These are phyloP conservation scores for Helarctos malayanus DNA, from an alignment of 2,797 vertebrate species.

Conservation along the genomic window DNA sequence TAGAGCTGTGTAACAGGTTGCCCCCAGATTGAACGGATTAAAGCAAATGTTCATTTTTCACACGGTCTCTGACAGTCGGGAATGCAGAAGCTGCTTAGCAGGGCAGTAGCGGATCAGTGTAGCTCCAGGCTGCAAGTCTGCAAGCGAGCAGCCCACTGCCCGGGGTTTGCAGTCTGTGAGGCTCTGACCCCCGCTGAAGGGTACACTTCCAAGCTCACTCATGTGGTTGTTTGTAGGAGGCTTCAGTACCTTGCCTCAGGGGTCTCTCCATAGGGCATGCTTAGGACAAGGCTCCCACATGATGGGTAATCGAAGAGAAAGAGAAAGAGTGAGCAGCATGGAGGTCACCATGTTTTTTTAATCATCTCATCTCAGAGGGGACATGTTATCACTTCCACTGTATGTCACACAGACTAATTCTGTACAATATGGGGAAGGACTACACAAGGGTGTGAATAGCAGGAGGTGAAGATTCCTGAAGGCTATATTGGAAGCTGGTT, in stretches of 20 bases:
- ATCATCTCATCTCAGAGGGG: background rate
- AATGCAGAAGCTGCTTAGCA: background rate
- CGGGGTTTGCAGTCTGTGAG: too few relatives aligned
- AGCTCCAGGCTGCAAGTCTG: background rate
- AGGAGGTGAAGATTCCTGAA: background rate
- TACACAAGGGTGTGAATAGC: too few relatives aligned
- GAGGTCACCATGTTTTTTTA: background rate
- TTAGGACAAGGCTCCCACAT: background rate
- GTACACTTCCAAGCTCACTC: background rate
- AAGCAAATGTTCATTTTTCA: background rate
- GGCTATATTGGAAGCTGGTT: background rate
- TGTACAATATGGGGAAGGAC: background rate
- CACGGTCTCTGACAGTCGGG: background rate
- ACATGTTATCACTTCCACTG: background rate
- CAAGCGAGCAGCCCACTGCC: fast-evolving
- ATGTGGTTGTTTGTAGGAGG: too few relatives aligned
- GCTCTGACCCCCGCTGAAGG: background rate
- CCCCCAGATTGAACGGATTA: too few relatives aligned
- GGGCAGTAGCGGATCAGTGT: background rate
- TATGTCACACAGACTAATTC: background rate
- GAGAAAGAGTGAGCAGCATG: background rate
- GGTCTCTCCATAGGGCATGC: background rate
- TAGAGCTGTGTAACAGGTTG: background rate
- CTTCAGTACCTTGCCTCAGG: too few relatives aligned
- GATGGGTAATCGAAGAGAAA: background rate